Evolutionary conservation across 2,797 vertebrate species (phyloP), one percentile per base, ranked within the genome.

Genomic region (Alcedo quadribrachys): DNA sequence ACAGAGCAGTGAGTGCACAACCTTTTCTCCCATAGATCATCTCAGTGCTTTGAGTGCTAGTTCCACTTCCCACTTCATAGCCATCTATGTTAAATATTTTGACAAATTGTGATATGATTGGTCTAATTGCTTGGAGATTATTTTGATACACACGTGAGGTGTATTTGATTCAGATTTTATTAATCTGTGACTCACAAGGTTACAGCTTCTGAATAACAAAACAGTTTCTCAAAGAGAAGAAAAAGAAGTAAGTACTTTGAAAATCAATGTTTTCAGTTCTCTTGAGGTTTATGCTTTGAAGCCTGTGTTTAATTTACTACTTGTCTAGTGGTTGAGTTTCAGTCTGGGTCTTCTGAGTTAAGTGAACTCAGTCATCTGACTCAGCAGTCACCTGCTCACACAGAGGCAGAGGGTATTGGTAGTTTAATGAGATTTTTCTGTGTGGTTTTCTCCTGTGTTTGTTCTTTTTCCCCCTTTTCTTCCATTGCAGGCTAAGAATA

Each of bases 261-360:
- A 88, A 91, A 81, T 78, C 71, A 22, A 24, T 80, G 75, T 60
- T 88, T 74, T 63, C 21, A 61, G 46, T 88, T 69, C 71, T 81
- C 61, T 78, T 57, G 76, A 81, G 81, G 57, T 16, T 83, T 70
- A 51, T 42, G 35, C 67, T 91, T 91, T 85, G 81, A 85, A 85
- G 85, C 12, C 21, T 78, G 66, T 4, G 1, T 91, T 93, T 77
- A 81, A 78, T 84, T 81, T 91, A 68, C 85, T 78, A 15, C 77
- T 69, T 69, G 35, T 78, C 42, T 71, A 11, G 20, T 77, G 35
- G 25, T 61, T 74, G 54, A 68, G 32, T 81, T 94, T 62, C 35
- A 90, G 15, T 43, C 76, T 85, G 27, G 12, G 71, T 87, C 30
- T 46, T 90, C 19, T 27, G 54, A 79, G 51, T 45, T 58, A 87